Evolutionary conservation across 2,797 vertebrate species (phyloP).

Genomic region (Clarias laeviceps): DNA sequence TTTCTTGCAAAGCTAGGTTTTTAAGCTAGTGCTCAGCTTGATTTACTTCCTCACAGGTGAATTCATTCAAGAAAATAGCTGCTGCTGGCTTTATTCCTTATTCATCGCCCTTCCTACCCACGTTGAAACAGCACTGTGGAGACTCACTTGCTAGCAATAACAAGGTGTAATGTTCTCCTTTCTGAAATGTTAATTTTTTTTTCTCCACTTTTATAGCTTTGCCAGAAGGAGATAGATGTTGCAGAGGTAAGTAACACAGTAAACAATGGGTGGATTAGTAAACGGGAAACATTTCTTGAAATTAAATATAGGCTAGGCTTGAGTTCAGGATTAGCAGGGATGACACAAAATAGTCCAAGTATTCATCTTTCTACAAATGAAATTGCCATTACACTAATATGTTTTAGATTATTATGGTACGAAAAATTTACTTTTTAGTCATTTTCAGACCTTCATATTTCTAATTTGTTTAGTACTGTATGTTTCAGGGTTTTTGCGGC

Average conservation of each 20-base stretch:
- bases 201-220: background rate
- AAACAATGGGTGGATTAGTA: background rate
- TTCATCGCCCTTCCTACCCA: constrained; percentile 19
- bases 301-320: background rate
- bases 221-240: background rate
- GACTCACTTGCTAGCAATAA: constrained; percentile 24
- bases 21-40: constrained; percentile 26
- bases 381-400: background rate
- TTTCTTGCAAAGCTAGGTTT: constrained; percentile 22
- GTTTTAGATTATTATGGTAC: too few species aligned
- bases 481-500: background rate
- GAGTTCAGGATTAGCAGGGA: background rate
- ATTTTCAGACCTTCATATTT: too few species aligned
- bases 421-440: too few species aligned
- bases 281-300: background rate
- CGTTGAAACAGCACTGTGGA: constrained; percentile 6
- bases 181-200: constrained; percentile 3
- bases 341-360: background rate
- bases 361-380: background rate
- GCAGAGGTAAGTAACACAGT: background rate
- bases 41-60: constrained; percentile 33
- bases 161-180: constrained; percentile 14
- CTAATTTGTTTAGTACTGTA: background rate
- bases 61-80: constrained; percentile 25
- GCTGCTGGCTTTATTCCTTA: constrained; percentile 32